A percentile compares a stretch with the other conserved stretches of the same genome.
These are phyloP conservation scores for Yponomeuta malinellus DNA, from an alignment of 2,888 invertebrate genomes.

Conservation along the genomic window DNA sequence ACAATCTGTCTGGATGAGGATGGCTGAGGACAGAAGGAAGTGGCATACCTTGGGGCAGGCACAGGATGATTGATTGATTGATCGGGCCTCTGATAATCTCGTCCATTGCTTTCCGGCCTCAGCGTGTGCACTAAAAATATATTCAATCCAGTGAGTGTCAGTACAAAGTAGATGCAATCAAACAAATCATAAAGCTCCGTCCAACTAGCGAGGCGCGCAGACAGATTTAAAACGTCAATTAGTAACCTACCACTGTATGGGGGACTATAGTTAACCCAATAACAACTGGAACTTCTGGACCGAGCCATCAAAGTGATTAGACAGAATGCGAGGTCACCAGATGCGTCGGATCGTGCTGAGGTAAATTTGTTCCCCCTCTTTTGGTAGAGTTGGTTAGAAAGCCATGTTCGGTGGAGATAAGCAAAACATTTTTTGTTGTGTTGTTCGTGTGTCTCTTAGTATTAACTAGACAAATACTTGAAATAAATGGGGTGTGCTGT, in stretches of 20 bases:
- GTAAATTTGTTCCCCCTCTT: conserved; percentile 49
- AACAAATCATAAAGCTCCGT: conserved; percentile 11
- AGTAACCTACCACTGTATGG: conserved; percentile 43
- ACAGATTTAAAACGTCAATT: conserved; percentile 70
- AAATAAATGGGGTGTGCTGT: too few relatives aligned
- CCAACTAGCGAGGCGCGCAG: conserved; percentile 26
- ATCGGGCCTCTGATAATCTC: too few relatives aligned
- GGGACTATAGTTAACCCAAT: conserved; percentile 42
- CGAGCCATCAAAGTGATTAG: not conserved
- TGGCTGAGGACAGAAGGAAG: too few relatives aligned
- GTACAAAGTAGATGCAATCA: not conserved
- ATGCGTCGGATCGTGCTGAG: not conserved
- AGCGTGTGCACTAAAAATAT: too few relatives aligned
- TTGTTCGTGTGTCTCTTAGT: too few relatives aligned
- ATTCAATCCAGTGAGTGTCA: too few relatives aligned
- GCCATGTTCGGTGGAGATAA: not conserved
- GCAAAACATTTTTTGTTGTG: not conserved
- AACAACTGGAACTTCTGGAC: conserved; percentile 17
- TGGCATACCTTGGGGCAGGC: too few relatives aligned
- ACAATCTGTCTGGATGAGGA: too few relatives aligned
- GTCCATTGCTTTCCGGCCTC: too few relatives aligned
- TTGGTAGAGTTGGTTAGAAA: not conserved
- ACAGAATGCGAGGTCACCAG: not conserved
- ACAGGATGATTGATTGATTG: too few relatives aligned
- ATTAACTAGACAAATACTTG: too few relatives aligned